Conservation (phyloP, 2,113 vertebrate species). For the Aegotheles bennettii region DNA sequence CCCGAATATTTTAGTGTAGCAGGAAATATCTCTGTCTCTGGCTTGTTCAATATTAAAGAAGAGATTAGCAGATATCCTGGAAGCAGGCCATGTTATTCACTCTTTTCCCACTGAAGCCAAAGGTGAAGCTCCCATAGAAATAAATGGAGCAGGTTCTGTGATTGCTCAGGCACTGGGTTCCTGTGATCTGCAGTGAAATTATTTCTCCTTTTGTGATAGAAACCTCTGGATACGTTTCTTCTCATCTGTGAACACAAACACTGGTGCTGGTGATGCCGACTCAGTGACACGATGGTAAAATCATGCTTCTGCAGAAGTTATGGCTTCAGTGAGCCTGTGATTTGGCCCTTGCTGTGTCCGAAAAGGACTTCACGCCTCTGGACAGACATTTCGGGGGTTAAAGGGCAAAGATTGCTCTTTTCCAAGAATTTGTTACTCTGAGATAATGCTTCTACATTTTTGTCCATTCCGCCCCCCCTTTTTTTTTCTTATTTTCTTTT, state of each 20-base stretch:
- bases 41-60: constrained; percentile 51
- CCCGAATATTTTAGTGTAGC: constrained; percentile 30
- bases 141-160: constrained; percentile 15
- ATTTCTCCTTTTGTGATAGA: constrained; percentile 9
- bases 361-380: neutral
- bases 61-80: constrained; percentile 54
- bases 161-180: neutral
- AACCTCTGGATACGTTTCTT: constrained; percentile 4
- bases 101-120: constrained; percentile 27
- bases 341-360: neutral
- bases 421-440: constrained; percentile 57
- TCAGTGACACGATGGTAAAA: neutral
- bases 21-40: constrained; percentile 49
- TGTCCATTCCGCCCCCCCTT: neutral
- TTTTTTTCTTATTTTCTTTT: neutral
- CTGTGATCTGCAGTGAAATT: neutral
- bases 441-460: constrained; percentile 61
- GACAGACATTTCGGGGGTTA: constrained; percentile 12
- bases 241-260: neutral
- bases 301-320: neutral
- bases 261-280: neutral
- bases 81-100: constrained; percentile 23
- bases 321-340: neutral
- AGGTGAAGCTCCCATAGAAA: constrained; percentile 36
- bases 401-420: neutral